Evolutionary conservation across 2,888 invertebrate genomes (phyloP), one percentile per base, ranked within the genome.

Genomic region (Tinea pellionella): DNA sequence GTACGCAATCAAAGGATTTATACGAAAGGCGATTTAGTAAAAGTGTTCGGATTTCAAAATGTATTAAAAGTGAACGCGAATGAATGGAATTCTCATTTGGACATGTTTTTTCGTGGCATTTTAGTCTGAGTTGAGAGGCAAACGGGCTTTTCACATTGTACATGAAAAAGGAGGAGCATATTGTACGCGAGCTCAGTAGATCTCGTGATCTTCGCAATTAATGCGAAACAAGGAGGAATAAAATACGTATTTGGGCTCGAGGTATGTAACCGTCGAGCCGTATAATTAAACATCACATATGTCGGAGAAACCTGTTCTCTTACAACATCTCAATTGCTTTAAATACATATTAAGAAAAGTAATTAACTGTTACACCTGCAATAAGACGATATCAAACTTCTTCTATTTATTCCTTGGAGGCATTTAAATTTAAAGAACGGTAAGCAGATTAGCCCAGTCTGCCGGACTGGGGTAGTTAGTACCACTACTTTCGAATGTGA

Each of bases 181-280:
- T 56, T 60, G 53, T 56, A 59, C 64, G 65, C 63, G 66, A 62
- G 32, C 18, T 18, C 47, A 47, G 47, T 57, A 57, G 13, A 65
- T 68, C 69, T 53, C 41, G 67, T 68, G 69, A 69, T 68, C 67
- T 67, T 67, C 63, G 74, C 78, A 80, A 80, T 79, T 78, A 78
- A 77, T 78, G 76, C 70, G 70, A 75, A 77, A 78, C 77, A 79
- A 72, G 72, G 67, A 70, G 74, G 76, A 77, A 77, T 76, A 78
- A 63, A 61, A 62, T 58, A 59, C 53, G 56, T 43, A 61, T 61
- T 56, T 30, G 16, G 30, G 32, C 71, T 69, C 73, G 68, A 71
- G 71, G 72, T 73, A 70, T 70, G 71, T 69, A 71, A 64, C 70
- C 70, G 66, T 65, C 70, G 68, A 67, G 61, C 67, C 75, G 77